Base-by-base conservation (phyloP, 2,113 vertebrate species). In the Callionymus lyra region DNA sequence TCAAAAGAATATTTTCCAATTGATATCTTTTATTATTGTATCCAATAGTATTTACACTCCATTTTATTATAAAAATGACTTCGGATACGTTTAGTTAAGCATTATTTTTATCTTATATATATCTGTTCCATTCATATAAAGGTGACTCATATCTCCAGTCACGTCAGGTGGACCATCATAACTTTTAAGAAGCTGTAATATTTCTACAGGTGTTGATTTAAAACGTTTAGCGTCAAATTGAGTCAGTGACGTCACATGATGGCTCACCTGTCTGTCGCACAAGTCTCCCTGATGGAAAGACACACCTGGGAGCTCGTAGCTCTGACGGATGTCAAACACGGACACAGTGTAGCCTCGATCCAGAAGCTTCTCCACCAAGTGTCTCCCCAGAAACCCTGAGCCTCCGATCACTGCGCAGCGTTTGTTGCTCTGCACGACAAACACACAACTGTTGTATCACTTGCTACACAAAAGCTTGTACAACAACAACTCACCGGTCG, bases 221-320 rank as follows among this genome's bases (percentile, higher is more conserved):
- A 15, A 3, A 14, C 8, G 12, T 15, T 8, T 12, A 13, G 12
- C 12, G 6, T 13, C 35, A 36, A 2, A 14, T 36, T 2, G 13
- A 1, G 12, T 36, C 14, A 12, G 6, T 34, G 4, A 12, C 33
- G 10, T 10, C 33, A 38, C 14, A 42, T 4, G 19, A 42, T 43
- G 31, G 3, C 33, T 42, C 10, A 94, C 95, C 88, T 92, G 81
- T 53, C 83, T 86, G 72, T 82, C 74, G 31, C 95, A 98, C 15
- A 99, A 88, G 67, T 98, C 94, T 9, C 93, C 95, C 66, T 81
- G 74, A 65, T 91, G 88, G 76, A 97, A 98, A 37, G 62, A 77
- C 47, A 93, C 90, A 0, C 44, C 68, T 0, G 87, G 78, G 0
- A 80, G 77, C 18, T 91, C 78, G 31, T 88, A 90, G 1, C 82